A percentile compares a stretch with the other conserved stretches of the same genome.
Evolutionary conservation across 2,888 invertebrate species (phyloP).

Genomic region (Philereme transversata): DNA sequence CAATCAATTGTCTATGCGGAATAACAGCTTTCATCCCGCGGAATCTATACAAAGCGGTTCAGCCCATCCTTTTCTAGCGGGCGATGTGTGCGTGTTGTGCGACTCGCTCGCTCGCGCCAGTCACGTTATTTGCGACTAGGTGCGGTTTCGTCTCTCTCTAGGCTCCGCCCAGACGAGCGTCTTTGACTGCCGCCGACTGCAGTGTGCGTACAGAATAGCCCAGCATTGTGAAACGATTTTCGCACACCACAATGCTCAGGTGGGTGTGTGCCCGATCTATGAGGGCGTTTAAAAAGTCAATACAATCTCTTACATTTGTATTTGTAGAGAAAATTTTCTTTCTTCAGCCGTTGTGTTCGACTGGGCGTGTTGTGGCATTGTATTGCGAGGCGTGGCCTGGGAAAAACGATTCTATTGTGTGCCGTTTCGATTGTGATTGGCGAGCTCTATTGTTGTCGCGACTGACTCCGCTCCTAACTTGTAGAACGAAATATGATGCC

Average conservation of each 20-base stretch:
- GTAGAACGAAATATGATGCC: conserved; percentile 41
- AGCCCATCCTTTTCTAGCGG: conserved; percentile 79
- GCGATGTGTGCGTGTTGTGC: conserved; percentile 71
- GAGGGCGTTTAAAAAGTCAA: conserved; percentile 84
- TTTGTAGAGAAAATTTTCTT: conserved; percentile 81
- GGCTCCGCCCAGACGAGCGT: conserved; percentile 76
- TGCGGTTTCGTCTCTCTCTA: conserved; percentile 72
- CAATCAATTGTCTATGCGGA: conserved; percentile 80
- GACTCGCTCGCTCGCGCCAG: conserved; percentile 62
- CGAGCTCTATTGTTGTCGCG: conserved; percentile 64
- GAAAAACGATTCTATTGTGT: conserved; percentile 76
- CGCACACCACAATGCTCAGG: conserved; percentile 80
- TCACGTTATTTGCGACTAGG: conserved; percentile 60
- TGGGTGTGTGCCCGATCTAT: conserved; percentile 77
- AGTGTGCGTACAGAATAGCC: conserved; percentile 73
- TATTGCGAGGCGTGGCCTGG: conserved; percentile 74
- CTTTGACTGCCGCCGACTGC: conserved; percentile 58
- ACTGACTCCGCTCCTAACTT: conserved; percentile 30
- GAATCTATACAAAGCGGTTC: conserved; percentile 81
- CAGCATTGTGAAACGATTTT: conserved; percentile 73
- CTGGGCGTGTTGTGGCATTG: conserved; percentile 77
- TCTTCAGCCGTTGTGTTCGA: conserved; percentile 63
- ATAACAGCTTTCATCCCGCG: conserved; percentile 74
- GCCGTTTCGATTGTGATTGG: conserved; percentile 69
- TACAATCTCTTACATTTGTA: conserved; percentile 77